These are phyloP conservation scores for Plodia interpunctella DNA, from an alignment of 1,140 invertebrate species.

Conservation along the genomic window DNA sequence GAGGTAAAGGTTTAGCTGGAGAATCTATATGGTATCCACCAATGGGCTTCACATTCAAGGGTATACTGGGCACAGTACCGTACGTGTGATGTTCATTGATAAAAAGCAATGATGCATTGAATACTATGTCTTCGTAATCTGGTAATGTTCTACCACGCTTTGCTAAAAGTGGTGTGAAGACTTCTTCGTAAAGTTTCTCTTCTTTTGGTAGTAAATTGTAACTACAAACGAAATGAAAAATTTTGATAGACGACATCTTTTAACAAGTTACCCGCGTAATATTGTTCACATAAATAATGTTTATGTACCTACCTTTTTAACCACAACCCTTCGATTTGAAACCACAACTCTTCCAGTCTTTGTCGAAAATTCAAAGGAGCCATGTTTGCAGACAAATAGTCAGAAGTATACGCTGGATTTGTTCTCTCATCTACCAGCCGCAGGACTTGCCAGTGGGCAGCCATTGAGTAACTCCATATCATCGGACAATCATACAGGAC, in stretches of 20 bases:
- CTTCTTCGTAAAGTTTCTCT: conserved; percentile 15
- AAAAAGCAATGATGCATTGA: conserved; percentile 68
- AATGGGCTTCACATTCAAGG: conserved; percentile 37
- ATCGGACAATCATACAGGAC: conserved; percentile 18
- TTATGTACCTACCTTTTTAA: neutral
- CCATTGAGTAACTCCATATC: conserved; percentile 23
- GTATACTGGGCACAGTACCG: conserved; percentile 17
- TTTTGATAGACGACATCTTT: too few relatives aligned
- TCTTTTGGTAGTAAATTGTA: conserved; percentile 15
- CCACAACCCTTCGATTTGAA: conserved; percentile 6
- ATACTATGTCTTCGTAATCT: conserved; percentile 60
- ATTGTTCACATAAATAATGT: neutral
- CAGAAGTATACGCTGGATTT: conserved; percentile 16
- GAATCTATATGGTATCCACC: conserved; percentile 34
- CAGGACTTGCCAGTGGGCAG: conserved; percentile 12
- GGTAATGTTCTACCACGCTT: conserved; percentile 20
- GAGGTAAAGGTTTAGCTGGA: conserved; percentile 25
- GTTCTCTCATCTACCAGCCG: conserved; percentile 16
- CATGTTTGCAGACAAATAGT: conserved; percentile 10
- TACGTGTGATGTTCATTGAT: conserved; percentile 24
- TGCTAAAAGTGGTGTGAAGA: conserved; percentile 18
- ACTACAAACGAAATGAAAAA: neutral
- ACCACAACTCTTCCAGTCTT: conserved; percentile 20
- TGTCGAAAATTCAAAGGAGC: conserved; percentile 14
- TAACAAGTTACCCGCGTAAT: too few relatives aligned